These are phyloP conservation scores for Drosophila sturtevanti DNA, from an alignment of 1,140 invertebrate species.

Conservation along the genomic window DNA sequence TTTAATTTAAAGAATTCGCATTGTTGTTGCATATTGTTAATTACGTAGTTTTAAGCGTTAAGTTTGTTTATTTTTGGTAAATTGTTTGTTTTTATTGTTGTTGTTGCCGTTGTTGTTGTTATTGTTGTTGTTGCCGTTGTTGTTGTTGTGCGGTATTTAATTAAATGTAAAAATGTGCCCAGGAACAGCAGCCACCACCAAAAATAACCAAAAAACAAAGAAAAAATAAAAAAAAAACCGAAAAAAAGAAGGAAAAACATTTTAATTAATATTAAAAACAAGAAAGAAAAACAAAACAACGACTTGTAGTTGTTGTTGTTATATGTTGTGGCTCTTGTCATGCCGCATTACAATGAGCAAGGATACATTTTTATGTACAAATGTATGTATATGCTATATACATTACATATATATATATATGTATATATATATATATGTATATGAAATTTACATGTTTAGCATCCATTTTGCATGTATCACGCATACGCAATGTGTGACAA, in stretches of 20 bases:
- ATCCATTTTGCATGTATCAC: conserved; percentile 44
- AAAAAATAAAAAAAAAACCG: background rate
- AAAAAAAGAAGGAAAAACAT: conserved; percentile 39
- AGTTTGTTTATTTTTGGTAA: conserved; percentile 17
- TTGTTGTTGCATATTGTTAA: conserved; percentile 19
- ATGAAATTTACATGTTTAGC: conserved; percentile 58
- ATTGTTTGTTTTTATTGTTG: background rate
- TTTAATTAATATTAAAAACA: conserved; percentile 63
- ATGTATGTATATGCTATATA: conserved; percentile 16
- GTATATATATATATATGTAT: conserved; percentile 15
- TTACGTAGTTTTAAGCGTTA: conserved; percentile 32
- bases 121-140: conserved; percentile 10
- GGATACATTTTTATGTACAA: conserved; percentile 8
- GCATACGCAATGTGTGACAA: conserved; percentile 58
- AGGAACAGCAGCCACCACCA: conserved; percentile 32
- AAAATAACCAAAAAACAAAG: conserved; percentile 39
- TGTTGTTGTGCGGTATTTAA: conserved; percentile 53
- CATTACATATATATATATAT: conserved; percentile 28
- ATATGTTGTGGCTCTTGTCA: conserved; percentile 43
- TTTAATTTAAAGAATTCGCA: background rate
- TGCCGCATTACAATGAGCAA: conserved; percentile 52
- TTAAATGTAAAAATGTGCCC: conserved; percentile 48
- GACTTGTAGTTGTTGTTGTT: conserved; percentile 20
- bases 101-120: conserved; percentile 15
- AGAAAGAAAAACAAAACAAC: conserved; percentile 41